Evolutionary conservation across 2,113 vertebrate species (phyloP).

Genomic region (human): GRCh38 chr5:59242001-59242500

Average conservation of each 20-base stretch:
- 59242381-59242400: neutral
- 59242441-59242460: neutral
- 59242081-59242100: neutral
- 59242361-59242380: neutral
- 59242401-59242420: neutral
- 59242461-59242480: neutral
- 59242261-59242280: neutral
- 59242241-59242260: neutral
- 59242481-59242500: neutral
- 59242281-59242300: neutral
- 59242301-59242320: neutral
- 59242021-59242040: neutral
- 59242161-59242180: neutral
- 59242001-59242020: neutral
- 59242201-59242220: neutral
- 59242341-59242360: neutral
- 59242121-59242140: neutral
- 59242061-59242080: neutral
- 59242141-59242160: neutral
- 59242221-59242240: neutral
- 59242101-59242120: neutral
- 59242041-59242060: neutral
- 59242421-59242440: neutral
- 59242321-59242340: neutral
- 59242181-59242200: neutral